Evolutionary conservation across 2,797 vertebrate genomes (phyloP).

Genomic region (Vultur gryphus): DNA sequence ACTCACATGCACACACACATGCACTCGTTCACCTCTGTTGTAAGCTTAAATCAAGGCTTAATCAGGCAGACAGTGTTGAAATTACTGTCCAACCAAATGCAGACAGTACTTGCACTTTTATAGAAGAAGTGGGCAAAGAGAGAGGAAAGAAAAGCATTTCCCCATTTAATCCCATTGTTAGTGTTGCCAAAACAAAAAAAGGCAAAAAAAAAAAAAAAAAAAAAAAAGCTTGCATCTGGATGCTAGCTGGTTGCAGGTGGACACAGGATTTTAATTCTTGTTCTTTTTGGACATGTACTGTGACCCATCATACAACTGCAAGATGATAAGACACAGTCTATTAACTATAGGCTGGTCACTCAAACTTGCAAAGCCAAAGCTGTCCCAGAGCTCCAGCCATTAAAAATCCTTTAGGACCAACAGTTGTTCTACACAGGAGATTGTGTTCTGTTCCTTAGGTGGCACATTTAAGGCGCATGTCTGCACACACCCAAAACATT

Average conservation of each 20-base stretch:
- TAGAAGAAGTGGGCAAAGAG: neutral
- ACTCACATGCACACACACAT: neutral
- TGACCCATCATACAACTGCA: neutral
- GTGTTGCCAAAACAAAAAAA: neutral
- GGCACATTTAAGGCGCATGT: neutral
- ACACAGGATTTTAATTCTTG: neutral
- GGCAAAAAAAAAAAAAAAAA: too few relatives aligned
- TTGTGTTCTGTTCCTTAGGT: neutral
- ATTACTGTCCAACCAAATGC: neutral
- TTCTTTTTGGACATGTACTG: neutral
- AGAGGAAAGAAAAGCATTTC: neutral
- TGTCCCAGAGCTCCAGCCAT: neutral
- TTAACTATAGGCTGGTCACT: neutral
- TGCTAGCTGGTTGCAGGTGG: neutral
- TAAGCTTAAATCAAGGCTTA: neutral
- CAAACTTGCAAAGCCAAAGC: neutral
- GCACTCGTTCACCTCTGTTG: neutral
- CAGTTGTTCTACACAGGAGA: neutral
- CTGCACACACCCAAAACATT: neutral
- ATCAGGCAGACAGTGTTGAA: neutral
- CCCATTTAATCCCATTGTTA: neutral
- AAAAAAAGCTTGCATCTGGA: neutral
- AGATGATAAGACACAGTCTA: neutral
- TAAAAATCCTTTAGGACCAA: neutral
- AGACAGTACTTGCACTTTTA: neutral